Evolutionary conservation across 1,140 invertebrate genomes (phyloP), one percentile per base, ranked within the genome.

Genomic region (Saccostrea echinata): DNA sequence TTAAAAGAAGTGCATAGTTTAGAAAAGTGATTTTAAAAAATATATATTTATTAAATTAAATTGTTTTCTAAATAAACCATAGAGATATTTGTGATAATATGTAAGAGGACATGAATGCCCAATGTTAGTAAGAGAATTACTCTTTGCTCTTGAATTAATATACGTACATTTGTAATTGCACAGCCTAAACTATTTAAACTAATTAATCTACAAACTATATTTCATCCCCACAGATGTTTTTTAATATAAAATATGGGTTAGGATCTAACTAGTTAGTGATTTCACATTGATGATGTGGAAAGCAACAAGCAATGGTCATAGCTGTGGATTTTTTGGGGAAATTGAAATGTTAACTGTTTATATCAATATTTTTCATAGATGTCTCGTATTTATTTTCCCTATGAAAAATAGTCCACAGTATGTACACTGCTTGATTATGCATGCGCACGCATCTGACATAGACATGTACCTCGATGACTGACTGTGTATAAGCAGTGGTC

Each of bases 401-500:
- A 2, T 76, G 27, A 30, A 33, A 76, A 16, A 76, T 61, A 76
- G 43, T 76, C 68, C 68, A 76, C 68, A 76, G 16, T 76, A 13
- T 30, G 27, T 30, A 24, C 16, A 76, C 6, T 30, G 30, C 68
- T 76, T 13, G 27, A 76, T 12, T 33, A 76, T 24, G 27, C 68
- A 76, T 76, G 68, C 68, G 68, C 68, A 76, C 68, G 68, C 68
- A 30, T 76, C 27, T 76, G 68, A 76, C 68, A 76, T 76, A 76
- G 68, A 76, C 68, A 76, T 76, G 68, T 76, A 76, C 68, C 68
- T 76, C 68, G 68, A 76, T 76, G 68, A 76, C 68, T 76, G 68
- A 76, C 68, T 30, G 68, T 76, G 68, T 76, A 76, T 76, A 76
- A 76, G 68, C 68, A 76, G 68, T 76, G 68, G 68, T 76, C 68